Conservation (phyloP, 2,797 vertebrate genomes). For the Odontamblyopus lacepedii region DNA sequence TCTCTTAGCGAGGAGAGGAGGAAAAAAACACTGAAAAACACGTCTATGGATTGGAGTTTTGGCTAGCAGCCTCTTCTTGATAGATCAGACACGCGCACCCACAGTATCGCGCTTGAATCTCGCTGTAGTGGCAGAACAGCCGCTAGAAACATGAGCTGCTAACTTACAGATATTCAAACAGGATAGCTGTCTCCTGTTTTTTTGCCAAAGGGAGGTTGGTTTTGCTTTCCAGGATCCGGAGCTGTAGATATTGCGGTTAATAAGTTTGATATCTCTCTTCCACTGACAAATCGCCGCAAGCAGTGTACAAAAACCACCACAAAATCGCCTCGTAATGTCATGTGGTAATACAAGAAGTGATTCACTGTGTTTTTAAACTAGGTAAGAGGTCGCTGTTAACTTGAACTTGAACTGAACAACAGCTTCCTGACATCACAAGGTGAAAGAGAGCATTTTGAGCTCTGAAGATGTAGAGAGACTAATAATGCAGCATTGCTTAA, state of each 20-base stretch:
- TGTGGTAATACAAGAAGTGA: too few species aligned
- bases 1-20: slow-evolving; percentile 39
- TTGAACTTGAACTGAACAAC: too few species aligned
- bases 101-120: slow-evolving; percentile 41
- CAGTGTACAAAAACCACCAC: slow-evolving; percentile 26
- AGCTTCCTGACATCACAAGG: too few species aligned
- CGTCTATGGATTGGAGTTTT: slow-evolving; percentile 45
- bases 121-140: slow-evolving; percentile 49
- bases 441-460: too few species aligned
- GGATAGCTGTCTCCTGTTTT: slow-evolving; percentile 39
- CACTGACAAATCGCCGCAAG: slow-evolving; percentile 40
- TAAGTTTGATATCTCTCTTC: slow-evolving; percentile 48
- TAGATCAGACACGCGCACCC: slow-evolving; percentile 53
- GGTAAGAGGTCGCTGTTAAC: too few species aligned
- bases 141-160: slow-evolving; percentile 58
- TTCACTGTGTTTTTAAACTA: too few species aligned
- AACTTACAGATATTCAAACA: slow-evolving; percentile 55
- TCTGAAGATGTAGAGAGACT: too few species aligned
- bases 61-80: slow-evolving; percentile 49
- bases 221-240: slow-evolving; percentile 64
- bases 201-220: slow-evolving; percentile 46
- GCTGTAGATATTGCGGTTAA: slow-evolving; percentile 52
- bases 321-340: too few species aligned
- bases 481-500: too few species aligned
- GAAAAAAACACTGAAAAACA: slow-evolving; percentile 48